Conservation (phyloP, 2,113 vertebrate species). For the Hippocampus comes region DNA sequence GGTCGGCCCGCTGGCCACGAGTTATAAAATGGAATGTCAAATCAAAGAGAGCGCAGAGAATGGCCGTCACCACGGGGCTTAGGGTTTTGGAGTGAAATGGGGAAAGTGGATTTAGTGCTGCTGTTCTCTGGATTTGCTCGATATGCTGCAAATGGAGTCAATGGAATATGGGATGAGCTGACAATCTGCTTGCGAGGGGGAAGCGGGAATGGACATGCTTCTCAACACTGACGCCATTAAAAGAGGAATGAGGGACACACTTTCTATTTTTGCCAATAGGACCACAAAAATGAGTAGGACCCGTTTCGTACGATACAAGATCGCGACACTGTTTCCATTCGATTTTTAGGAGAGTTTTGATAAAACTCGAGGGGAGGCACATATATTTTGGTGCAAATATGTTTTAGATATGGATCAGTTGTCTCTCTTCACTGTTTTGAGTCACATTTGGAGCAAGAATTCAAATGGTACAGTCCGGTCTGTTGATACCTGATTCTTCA, state of each 20-base stretch:
- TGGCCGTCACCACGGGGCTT: constrained; percentile 53
- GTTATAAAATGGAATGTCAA: constrained; percentile 70
- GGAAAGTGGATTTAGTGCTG: constrained; percentile 58
- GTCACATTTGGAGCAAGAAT: too few relatives aligned
- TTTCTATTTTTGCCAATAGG: neutral
- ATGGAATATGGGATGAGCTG: constrained; percentile 38
- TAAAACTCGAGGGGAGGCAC: too few relatives aligned
- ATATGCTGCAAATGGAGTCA: constrained; percentile 48
- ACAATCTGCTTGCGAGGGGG: constrained; percentile 4
- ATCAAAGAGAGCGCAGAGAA: constrained; percentile 63
- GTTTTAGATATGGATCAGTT: too few relatives aligned
- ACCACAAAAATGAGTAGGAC: too few relatives aligned
- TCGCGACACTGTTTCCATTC: too few relatives aligned
- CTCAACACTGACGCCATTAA: neutral
- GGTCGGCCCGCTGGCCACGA: constrained; percentile 48
- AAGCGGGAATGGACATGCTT: neutral
- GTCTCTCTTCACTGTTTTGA: too few relatives aligned
- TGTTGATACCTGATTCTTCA: too few relatives aligned
- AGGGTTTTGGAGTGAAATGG: constrained; percentile 46
- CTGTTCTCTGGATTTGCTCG: constrained; percentile 29
- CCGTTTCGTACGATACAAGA: too few relatives aligned
- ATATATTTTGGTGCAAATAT: too few relatives aligned
- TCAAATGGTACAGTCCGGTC: too few relatives aligned
- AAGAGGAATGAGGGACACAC: neutral
- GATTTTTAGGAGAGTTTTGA: too few relatives aligned